Evolutionary conservation across 2,113 vertebrate genomes (phyloP).

Genomic region (Callaeas wilsoni): DNA sequence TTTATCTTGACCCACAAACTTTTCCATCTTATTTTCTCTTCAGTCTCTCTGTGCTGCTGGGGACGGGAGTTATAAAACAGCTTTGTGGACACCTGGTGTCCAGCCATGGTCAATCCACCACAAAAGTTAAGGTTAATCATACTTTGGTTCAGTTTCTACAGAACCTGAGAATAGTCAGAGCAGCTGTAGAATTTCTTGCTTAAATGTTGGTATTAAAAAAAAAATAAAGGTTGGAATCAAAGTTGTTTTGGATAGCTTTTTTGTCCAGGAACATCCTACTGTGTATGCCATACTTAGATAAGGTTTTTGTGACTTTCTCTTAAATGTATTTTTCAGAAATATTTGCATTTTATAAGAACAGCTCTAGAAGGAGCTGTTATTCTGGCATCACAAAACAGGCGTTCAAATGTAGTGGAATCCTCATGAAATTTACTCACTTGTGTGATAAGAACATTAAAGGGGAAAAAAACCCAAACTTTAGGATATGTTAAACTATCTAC

Average conservation of each 20-base stretch:
- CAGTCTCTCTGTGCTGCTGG: neutral
- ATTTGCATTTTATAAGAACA: neutral
- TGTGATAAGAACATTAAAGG: neutral
- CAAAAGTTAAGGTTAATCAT: neutral
- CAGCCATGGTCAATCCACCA: neutral
- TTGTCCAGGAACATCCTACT: neutral
- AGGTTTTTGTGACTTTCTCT: neutral
- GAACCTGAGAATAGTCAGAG: neutral
- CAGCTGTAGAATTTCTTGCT: neutral
- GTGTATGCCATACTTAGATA: neutral
- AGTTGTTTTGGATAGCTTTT: neutral
- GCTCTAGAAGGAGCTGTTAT: neutral
- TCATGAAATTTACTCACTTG: neutral
- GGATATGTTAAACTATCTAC: fast-evolving
- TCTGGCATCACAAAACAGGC: neutral
- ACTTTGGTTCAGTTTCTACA: neutral
- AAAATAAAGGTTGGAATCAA: neutral
- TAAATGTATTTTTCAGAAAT: neutral
- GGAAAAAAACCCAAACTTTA: fast-evolving
- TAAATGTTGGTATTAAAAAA: neutral
- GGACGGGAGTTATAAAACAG: neutral
- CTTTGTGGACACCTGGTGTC: neutral
- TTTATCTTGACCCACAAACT: neutral
- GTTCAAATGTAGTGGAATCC: neutral
- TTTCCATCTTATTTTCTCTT: neutral